Evolutionary conservation across 2,888 invertebrate genomes (phyloP), one percentile per base, ranked within the genome.

Genomic region (Ennomos quercinarius): DNA sequence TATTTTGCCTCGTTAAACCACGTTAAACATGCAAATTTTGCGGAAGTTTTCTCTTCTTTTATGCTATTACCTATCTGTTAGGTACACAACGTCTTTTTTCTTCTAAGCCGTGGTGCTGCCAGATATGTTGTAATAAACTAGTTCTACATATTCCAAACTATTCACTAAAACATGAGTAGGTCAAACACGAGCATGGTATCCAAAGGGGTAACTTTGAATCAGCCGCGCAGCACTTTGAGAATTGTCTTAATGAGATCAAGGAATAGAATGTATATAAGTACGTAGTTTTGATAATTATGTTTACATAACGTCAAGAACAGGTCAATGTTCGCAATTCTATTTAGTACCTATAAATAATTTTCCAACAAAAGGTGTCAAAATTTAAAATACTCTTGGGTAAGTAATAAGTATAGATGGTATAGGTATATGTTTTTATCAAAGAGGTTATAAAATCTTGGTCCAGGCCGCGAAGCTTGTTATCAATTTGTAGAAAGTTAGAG

Each of bases 171-270:
- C 67, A 64, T 62, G 71, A 81, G 70, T 81, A 80, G 81, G 82
- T 80, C 80, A 80, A 77, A 81, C 77, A 75, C 66, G 76, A 75
- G 58, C 69, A 64, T 70, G 73, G 73, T 76, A 77, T 72, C 70
- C 67, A 61, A 61, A 66, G 67, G 65, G 66, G 64, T 59, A 76
- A 79, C 71, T 80, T 74, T 58, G 68, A 71, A 75, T 72, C 68
- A 71, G 72, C 69, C 64, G 59, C 56, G 63, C 67, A 65, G 62
- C 64, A n/a, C 51, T 54, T 40, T 0, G 6, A 36, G 11, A 36
- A 35, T 27, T 13, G 9, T 36, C 12, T 36, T 46, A 47, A 12
- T 46, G 37, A 46, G 12, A 57, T 45, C 39, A 40, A n/a, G 27
- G 10, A n/a, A 27, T 27, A 27, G 5, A 27, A 27, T 27, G 6